Evolutionary conservation across 2,113 vertebrate species (phyloP).

Genomic region (Notarius quadriscutis): DNA sequence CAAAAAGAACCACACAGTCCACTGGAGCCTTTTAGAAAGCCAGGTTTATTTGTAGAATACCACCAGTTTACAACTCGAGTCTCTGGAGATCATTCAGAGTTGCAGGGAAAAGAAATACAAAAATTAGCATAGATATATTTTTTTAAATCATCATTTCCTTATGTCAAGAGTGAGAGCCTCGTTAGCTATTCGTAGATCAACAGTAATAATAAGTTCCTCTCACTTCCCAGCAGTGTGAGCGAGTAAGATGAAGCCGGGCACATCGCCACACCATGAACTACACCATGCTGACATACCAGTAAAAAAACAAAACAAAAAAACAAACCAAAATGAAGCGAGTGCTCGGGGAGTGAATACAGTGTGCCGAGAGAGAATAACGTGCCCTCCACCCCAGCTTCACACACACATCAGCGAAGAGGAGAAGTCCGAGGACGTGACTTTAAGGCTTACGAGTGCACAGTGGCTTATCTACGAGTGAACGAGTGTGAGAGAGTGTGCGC

Average conservation of each 20-base stretch:
- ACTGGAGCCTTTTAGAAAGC: conserved; percentile 66
- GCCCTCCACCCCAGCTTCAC: conserved; percentile 57
- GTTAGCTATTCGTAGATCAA: conserved; percentile 51
- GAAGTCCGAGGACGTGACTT: conserved; percentile 52
- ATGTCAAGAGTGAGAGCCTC: conserved; percentile 48
- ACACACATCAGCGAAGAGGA: neutral
- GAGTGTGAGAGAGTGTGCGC: neutral
- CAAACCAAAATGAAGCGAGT: conserved; percentile 49
- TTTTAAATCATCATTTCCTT: conserved; percentile 36
- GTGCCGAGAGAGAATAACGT: conserved; percentile 57
- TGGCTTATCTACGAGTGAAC: conserved; percentile 42
- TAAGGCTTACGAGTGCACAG: conserved; percentile 66
- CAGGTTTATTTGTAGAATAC: conserved; percentile 72
- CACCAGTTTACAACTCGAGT: conserved; percentile 66
- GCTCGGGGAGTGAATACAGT: conserved; percentile 67
- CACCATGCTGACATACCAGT: neutral
- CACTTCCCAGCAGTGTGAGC: conserved; percentile 77
- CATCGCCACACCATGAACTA: conserved; percentile 9
- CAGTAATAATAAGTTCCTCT: conserved; percentile 63
- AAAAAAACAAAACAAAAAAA: neutral
- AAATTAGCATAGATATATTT: conserved; percentile 51
- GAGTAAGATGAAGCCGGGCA: conserved; percentile 64
- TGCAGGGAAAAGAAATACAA: conserved; percentile 60
- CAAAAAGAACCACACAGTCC: neutral
- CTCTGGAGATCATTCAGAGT: conserved; percentile 59